These are phyloP conservation scores for Bellardia bayeri DNA, from an alignment of 2,888 invertebrate genomes.

Conservation along the genomic window DNA sequence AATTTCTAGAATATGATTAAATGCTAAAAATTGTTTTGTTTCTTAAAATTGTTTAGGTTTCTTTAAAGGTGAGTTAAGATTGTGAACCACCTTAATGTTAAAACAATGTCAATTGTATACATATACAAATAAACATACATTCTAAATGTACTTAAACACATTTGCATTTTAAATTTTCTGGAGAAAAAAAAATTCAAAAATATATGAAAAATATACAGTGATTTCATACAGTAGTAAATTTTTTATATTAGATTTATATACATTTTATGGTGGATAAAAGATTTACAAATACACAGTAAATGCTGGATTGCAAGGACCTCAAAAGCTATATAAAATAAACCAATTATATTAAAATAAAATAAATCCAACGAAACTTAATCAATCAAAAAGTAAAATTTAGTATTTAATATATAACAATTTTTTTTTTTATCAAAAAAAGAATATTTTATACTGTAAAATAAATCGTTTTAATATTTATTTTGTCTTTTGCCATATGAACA, in stretches of 20 bases:
- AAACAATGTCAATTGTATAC: background rate
- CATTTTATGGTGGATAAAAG: background rate
- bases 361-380: too few species aligned
- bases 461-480: background rate
- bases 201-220: background rate
- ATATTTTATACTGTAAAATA: background rate
- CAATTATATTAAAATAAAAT: too few species aligned
- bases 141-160: slow-evolving; percentile 3
- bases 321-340: background rate
- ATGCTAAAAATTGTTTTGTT: too few species aligned
- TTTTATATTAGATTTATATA: background rate
- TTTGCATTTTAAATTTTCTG: slow-evolving; percentile 25
- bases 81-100: background rate
- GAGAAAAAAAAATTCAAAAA: background rate
- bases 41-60: too few species aligned
- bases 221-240: background rate
- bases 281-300: background rate
- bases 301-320: background rate
- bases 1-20: too few species aligned
- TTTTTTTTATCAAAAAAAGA: too few species aligned
- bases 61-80: too few species aligned
- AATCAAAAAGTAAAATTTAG: too few species aligned
- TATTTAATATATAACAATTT: too few species aligned
- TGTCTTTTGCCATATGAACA: slow-evolving; percentile 2
- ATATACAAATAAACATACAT: background rate